Evolutionary conservation across 2,888 invertebrate species (phyloP).

Genomic region (Megalurothrips usitatus): DNA sequence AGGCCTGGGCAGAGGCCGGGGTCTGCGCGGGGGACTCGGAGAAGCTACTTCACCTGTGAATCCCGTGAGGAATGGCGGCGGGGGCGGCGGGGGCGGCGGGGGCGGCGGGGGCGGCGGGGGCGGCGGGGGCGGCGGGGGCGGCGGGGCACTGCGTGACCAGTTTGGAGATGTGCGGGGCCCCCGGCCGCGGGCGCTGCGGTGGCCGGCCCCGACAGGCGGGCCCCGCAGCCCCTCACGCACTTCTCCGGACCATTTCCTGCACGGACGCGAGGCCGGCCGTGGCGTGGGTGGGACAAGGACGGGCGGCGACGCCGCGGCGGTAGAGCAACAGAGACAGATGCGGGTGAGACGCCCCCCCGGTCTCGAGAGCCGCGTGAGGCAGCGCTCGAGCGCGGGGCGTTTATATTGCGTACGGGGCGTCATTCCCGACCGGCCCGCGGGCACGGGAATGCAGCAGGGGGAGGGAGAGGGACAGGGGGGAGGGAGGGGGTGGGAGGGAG

Average conservation of each 20-base stretch:
- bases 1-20: not conserved
- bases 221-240: not conserved
- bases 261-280: not conserved
- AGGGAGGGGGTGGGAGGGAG: not conserved
- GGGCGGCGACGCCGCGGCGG: too few relatives aligned
- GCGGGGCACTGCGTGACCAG: not conserved
- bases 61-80: not conserved
- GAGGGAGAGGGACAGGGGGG: not conserved
- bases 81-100: not conserved
- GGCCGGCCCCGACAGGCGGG: not conserved
- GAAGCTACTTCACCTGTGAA: not conserved
- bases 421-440: too few relatives aligned
- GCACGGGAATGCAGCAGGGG: too few relatives aligned
- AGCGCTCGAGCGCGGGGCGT: too few relatives aligned
- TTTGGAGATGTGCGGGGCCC: constrained; percentile 3
- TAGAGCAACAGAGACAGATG: too few relatives aligned
- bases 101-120: not conserved
- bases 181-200: not conserved
- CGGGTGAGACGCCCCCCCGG: too few relatives aligned
- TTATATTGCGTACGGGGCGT: too few relatives aligned
- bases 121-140: too few relatives aligned
- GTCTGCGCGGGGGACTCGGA: not conserved
- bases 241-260: not conserved
- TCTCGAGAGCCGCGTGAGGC: too few relatives aligned
- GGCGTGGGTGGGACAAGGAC: not conserved